phyloP scores from a whole-genome alignment of 2,113 vertebrate species.

The Cathartes aura region DNA sequence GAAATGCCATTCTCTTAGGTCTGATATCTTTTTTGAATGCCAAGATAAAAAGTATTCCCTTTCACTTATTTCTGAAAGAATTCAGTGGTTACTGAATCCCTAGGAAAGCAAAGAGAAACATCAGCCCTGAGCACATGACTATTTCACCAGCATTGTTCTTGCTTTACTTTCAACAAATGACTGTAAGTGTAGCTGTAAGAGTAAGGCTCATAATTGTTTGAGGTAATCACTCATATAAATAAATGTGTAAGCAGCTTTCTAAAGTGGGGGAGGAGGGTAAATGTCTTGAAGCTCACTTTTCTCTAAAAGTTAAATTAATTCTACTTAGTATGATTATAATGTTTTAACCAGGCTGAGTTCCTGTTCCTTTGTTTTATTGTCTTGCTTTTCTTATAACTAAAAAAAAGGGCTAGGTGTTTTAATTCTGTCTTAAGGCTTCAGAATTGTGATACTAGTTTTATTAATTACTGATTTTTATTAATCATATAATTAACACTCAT shows the following conservation, averaged over 20 bases:
- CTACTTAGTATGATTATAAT: background rate
- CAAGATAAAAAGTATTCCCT: background rate
- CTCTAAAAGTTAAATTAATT: background rate
- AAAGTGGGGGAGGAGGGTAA: background rate
- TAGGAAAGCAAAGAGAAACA: background rate
- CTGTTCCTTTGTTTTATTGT: background rate
- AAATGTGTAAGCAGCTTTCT: background rate
- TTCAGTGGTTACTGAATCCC: background rate
- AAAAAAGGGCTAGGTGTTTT: background rate
- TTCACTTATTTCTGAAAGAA: background rate
- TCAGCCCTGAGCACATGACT: background rate
- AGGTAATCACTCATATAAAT: background rate
- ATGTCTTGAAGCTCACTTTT: background rate
- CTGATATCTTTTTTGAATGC: background rate
- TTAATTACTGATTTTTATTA: background rate
- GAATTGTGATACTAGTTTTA: background rate
- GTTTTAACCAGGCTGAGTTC: background rate
- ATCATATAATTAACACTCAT: background rate
- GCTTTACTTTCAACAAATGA: background rate
- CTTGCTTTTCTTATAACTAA: background rate
- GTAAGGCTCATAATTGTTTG: background rate
- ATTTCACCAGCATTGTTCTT: background rate
- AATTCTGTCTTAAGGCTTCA: background rate
- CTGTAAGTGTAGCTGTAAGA: background rate
- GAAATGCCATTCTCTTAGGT: background rate